phyloP scores from a whole-genome alignment of 2,888 invertebrate genomes.

The Ellobium chinense region DNA sequence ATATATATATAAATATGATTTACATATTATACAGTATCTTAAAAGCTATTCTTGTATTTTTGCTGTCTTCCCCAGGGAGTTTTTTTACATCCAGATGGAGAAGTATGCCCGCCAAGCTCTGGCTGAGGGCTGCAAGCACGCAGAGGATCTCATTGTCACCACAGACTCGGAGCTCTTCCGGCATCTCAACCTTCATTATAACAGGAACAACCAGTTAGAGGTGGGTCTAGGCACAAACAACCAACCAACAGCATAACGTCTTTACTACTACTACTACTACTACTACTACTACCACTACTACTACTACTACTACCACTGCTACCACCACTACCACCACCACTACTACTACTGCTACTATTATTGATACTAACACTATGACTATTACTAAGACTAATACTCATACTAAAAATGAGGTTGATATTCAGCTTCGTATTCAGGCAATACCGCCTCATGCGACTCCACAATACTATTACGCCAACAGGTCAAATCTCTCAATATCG shows the following conservation, averaged over 20 bases:
- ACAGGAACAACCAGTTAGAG: slow-evolving; percentile 79
- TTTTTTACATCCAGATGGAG: slow-evolving; percentile 99
- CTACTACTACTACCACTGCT: background rate
- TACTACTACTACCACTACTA: background rate
- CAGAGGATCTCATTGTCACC: slow-evolving; percentile 95
- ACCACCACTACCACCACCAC: background rate
- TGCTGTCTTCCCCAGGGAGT: slow-evolving; percentile 96
- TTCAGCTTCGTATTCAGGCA: no score
- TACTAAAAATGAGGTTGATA: no score
- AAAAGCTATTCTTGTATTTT: no score
- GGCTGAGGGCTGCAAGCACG: slow-evolving; percentile 95
- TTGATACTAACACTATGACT: background rate
- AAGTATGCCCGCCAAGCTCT: slow-evolving; percentile 99
- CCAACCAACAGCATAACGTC: no score
- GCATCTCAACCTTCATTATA: slow-evolving; percentile 94
- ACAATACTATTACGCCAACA: no score
- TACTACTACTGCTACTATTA: background rate
- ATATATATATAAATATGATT: background rate
- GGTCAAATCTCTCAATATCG: no score
- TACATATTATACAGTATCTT: no score
- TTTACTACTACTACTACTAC: background rate
- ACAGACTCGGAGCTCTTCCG: slow-evolving; percentile 98
- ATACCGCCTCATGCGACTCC: no score
- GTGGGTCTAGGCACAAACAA: no score
- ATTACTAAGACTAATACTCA: background rate